Evolutionary conservation across 2,888 invertebrate genomes (phyloP).

Genomic region (Sicus ferrugineus): DNA sequence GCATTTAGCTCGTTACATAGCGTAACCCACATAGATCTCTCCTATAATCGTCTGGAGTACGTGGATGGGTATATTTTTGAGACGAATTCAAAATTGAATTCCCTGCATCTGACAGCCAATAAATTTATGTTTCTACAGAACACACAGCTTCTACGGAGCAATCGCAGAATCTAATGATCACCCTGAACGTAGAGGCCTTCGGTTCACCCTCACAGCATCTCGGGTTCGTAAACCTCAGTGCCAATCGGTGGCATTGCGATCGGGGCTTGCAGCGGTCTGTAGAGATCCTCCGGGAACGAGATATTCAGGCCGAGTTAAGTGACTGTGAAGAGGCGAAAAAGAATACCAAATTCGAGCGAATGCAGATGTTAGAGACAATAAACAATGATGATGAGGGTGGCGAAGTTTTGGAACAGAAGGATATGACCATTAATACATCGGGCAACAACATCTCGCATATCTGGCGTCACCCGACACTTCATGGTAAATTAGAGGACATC

Average conservation of each 20-base stretch:
- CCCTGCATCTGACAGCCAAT: constrained; percentile 71
- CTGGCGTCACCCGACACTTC: constrained; percentile 41
- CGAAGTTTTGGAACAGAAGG: not conserved
- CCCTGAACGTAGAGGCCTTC: constrained; percentile 66
- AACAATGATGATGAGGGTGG: too few relatives aligned
- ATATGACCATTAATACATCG: constrained; percentile 18
- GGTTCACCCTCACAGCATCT: constrained; percentile 67
- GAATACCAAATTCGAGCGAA: constrained; percentile 51
- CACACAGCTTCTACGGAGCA: constrained; percentile 70
- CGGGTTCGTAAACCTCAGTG: constrained; percentile 66
- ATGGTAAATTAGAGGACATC: constrained; percentile 38
- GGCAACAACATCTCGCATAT: constrained; percentile 37
- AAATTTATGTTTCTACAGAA: constrained; percentile 69
- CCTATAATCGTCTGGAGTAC: constrained; percentile 70
- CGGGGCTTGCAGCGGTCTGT: constrained; percentile 54
- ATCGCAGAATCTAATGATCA: constrained; percentile 70
- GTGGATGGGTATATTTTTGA: constrained; percentile 68
- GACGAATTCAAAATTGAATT: constrained; percentile 66
- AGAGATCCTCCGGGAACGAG: constrained; percentile 47
- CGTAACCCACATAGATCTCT: constrained; percentile 69
- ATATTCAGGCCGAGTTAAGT: constrained; percentile 48
- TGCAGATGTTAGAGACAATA: constrained; percentile 46
- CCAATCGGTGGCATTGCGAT: constrained; percentile 70
- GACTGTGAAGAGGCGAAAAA: constrained; percentile 41
- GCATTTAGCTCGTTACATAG: constrained; percentile 40